A percentile compares a stretch with the other conserved stretches of the same genome.
Evolutionary conservation across 2,113 vertebrate genomes (phyloP).

Genomic region (Tyrannus savana): DNA sequence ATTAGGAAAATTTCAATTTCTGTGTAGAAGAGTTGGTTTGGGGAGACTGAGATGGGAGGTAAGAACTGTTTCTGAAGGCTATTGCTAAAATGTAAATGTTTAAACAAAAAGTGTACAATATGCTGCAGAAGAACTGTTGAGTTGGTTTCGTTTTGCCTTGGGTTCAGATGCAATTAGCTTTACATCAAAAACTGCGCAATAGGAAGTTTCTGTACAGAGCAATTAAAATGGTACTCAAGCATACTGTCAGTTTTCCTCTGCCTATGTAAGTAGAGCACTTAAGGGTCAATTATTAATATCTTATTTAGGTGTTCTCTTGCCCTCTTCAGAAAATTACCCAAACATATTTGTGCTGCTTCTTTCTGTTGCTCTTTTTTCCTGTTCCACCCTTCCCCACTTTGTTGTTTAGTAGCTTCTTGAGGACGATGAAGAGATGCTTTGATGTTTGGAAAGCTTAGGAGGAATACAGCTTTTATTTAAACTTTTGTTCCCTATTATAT

Average conservation of each 20-base stretch:
- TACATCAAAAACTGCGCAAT: neutral
- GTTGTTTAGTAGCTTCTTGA: conserved; percentile 30
- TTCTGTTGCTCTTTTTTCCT: conserved; percentile 14
- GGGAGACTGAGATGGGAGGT: neutral
- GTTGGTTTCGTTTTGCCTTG: neutral
- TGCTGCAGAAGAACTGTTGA: neutral
- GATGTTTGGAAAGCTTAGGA: conserved; percentile 43
- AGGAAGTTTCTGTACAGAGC: neutral
- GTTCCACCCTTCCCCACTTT: neutral
- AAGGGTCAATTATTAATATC: neutral
- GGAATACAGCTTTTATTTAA: conserved; percentile 35
- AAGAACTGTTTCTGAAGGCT: neutral
- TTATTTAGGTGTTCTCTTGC: neutral
- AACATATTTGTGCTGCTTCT: neutral
- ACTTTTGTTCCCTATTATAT: neutral
- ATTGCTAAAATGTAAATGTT: neutral
- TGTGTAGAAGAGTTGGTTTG: neutral
- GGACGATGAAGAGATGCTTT: conserved; percentile 36
- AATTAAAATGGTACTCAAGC: neutral
- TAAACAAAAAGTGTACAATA: neutral
- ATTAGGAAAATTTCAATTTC: neutral
- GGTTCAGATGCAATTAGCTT: neutral
- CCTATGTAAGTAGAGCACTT: conserved; percentile 10
- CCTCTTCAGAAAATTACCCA: conserved; percentile 45
- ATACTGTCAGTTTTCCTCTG: neutral